These are phyloP conservation scores for Falco columbarius DNA, from an alignment of 2,797 vertebrate species.

Conservation along the genomic window DNA sequence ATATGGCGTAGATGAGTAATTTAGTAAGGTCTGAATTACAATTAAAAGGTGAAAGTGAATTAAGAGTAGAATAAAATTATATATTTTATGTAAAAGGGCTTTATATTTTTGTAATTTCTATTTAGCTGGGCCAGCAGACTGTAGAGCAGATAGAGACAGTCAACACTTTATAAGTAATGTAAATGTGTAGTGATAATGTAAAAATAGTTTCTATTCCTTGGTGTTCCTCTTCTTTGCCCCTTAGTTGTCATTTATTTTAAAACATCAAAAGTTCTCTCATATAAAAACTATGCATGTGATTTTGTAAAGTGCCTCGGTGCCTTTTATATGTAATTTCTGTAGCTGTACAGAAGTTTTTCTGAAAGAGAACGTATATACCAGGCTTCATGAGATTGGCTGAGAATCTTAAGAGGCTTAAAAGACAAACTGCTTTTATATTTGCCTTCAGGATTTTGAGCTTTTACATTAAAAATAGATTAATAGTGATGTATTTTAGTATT, in stretches of 20 bases:
- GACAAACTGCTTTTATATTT: neutral
- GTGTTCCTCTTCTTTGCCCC: neutral
- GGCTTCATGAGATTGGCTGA: neutral
- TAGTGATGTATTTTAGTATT: neutral
- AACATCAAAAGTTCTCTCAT: neutral
- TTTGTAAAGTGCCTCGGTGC: neutral
- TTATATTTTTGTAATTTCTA: neutral
- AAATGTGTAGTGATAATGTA: neutral
- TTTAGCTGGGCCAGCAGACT: neutral
- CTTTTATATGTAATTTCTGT: neutral
- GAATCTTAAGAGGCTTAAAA: neutral
- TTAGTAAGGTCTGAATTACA: neutral
- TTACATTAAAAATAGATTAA: neutral
- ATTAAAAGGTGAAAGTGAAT: neutral
- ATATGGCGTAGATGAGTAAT: neutral
- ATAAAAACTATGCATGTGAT: neutral
- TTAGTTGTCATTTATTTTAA: neutral
- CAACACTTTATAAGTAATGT: neutral
- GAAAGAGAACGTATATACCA: neutral
- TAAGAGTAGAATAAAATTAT: neutral
- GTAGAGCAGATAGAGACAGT: neutral
- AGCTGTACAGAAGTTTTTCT: neutral
- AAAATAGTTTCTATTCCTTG: neutral
- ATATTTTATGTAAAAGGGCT: neutral
- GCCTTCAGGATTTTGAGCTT: neutral